Base-by-base conservation (phyloP, 2,113 vertebrate genomes). In the Sylvietta virens region DNA sequence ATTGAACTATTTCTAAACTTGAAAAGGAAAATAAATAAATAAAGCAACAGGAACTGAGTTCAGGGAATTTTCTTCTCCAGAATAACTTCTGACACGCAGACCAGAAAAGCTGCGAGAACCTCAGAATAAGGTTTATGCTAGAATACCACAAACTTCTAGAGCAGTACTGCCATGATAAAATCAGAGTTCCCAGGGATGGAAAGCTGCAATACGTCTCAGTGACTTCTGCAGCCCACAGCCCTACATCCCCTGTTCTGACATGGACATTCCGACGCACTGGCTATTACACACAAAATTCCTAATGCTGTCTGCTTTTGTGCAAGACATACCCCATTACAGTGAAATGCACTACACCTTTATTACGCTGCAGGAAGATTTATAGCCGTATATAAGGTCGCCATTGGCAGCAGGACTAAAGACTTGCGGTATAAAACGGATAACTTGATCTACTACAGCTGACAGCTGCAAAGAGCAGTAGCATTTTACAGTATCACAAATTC, bases 261-360 rank as follows among this genome's bases (percentile, higher is more conserved):
- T 13, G n/a, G 92, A 65, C 78, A 85, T 72, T 71, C 62, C 61
- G 73, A 87, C 89, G 83, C 26, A 39, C 57, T 53, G 50, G 57
- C 40, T 94, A 69, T 92, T 92, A 85, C n/a, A 79, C 51, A 45
- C 20, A 27, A 71, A 92, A 86, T 85, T 92, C 84, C 78, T 95
- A 91, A 92, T 76, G 86, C 69, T 86, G 35, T 62, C 56, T 67
- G 65, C 72, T 84, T 91, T 83, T 2, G 0, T 53, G 42, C 61
- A 76, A 94, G 84, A 65, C 58, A 57, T 87, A 80, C 19, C 20
- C 84, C 73, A 91, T 91, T 82, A 79, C 62, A 87, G 40, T 65
- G 84, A 95, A 91, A 91, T 45, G 89, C 70, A 92, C 73, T 40
- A 90, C 78, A 87, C 85, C 81, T 91, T 85, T 93, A 91, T 82